Evolutionary conservation across 2,888 invertebrate species (phyloP), one percentile per base, ranked within the genome.

Genomic region (Melolontha melolontha): DNA sequence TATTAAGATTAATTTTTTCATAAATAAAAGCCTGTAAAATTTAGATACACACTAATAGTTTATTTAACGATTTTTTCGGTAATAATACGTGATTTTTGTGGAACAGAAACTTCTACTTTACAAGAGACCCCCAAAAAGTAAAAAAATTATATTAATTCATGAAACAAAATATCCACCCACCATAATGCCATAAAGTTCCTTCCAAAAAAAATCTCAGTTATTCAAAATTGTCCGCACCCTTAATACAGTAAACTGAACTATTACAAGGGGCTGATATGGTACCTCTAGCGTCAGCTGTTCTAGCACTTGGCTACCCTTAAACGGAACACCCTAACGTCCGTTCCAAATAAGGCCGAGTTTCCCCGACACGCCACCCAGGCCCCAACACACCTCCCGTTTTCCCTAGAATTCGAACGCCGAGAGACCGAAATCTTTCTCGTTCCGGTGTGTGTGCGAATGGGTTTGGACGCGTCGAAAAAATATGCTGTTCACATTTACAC

Each of bases 201-300:
- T 10, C 34, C n/a, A n/a, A n/a, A 34, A 6, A 34, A 34, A 34
- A 34, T 34, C 34, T 34, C 34, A 34, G 34, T 34, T 34, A 34
- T 34, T 34, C 34, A 34, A 34, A 34, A 34, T 34, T 47, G 40
- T 72, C 77, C 76, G 75, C 77, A 76, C 73, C 59, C 34, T 64
- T 70, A 64, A 73, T 72, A 75, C 74, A 69, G 59, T 67, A 72
- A 72, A 71, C 72, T 75, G 72, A 66, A 74, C 75, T 76, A 54
- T 34, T 34, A 78, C 76, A 78, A 79, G 79, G 80, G 80, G 79
- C 79, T 75, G 73, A 73, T 77, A 75, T 78, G 77, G 77, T 74
- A 68, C 72, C 73, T 71, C 71, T 82, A 16, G 85, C 86, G 86
- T 86, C 86, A 86, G 85, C 86, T 86, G 86, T 83, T 81, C 79